Evolutionary conservation across 2,113 vertebrate species (phyloP), one percentile per base, ranked within the genome.

Genomic region (Centropus bengalensis): DNA sequence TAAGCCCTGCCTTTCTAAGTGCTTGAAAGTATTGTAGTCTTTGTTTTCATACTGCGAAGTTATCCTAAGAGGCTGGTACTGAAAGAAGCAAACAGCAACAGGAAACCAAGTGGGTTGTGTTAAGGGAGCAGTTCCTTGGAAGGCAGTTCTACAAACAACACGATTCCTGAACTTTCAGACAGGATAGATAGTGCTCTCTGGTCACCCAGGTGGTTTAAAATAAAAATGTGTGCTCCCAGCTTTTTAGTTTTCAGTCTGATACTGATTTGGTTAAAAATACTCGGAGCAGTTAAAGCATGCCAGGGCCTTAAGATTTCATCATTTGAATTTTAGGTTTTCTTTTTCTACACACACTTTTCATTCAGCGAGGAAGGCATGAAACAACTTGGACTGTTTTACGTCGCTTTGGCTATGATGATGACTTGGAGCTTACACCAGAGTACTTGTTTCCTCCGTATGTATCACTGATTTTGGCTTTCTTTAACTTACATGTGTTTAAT

Each of bases 291-390:
- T 71, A 30, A 77, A 87, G 42, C 55, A 22, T 27, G 81, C 69
- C 71, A 60, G 28, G n/a, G 18, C 52, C 58, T 88, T 88, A 86
- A 91, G 22, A 36, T 84, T n/a, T 89, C 30, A 6, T 87, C 3
- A 12, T 76, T 97, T 94, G 94, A 82, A 91, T 94, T 96, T 86
- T 97, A 99, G 99, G 99, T 77, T 99, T 99, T 97, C 98, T 99
- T 97, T 99, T 99, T 97, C 98, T 99, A 56, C 99, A 99, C 96
- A 99, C 99, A 10, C 98, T 99, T 81, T 99, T 99, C 97, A 99
- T 99, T 83, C 99, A 99, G 98, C 98, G 99, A 95, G 99, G 99
- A 63, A 98, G 99, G 92, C 99, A 99, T 2, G 99, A 99, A 97
- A 99, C 99, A 44, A 99, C 99, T 10, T 99, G 99, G 99, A 99